Evolutionary conservation across 2,113 vertebrate genomes (phyloP), one percentile per base, ranked within the genome.

Genomic region (Gymnarchus niloticus): DNA sequence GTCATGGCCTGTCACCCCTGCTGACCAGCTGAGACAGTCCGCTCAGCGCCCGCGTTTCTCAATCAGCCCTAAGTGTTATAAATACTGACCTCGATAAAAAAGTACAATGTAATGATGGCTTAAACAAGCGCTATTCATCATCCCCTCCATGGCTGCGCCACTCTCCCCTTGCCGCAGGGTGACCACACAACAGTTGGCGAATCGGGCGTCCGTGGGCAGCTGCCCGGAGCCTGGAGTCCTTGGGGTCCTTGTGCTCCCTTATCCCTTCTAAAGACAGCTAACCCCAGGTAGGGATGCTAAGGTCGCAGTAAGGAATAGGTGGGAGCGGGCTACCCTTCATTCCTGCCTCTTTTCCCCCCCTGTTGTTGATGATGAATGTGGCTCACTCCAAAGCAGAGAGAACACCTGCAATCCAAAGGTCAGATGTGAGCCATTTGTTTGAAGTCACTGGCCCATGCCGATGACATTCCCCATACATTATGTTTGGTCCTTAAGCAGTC

Each of bases 91-190:
- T 93, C 95, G 93, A 94, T 95, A 96, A 96, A 95, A 95, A 95
- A 95, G 91, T 93, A 92, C 93, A 94, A 93, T 94, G 94, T 96
- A 96, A 96, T 95, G 96, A 95, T 94, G 94, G 93, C 94, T 94
- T 96, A 96, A 96, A 96, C 94, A 96, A 96, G 96, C 92, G 92
- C 94, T 95, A 96, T 97, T 95, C 94, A 96, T 97, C 95, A 96
- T 95, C 93, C 85, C 87, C 88, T 87, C 92, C 87, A 89, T 86
- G 89, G 90, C 92, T 92, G 92, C 92, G 93, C 48, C 19, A 51
- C 49, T 37, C 61, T 73, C 23, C 81, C 9, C 28, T 73, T 91
- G 89, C 81, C 94, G 87, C 88, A 91, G 93, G 91, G 92, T 93
- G 92, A 94, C 91, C 91, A 93, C 89, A 89, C 90, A 91, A 90